A percentile compares a stretch with the other conserved stretches of the same genome.
These are phyloP conservation scores for Crambe crambe DNA, from an alignment of 37 sponge, comb jelly and placozoan species.

Conservation along the genomic window DNA sequence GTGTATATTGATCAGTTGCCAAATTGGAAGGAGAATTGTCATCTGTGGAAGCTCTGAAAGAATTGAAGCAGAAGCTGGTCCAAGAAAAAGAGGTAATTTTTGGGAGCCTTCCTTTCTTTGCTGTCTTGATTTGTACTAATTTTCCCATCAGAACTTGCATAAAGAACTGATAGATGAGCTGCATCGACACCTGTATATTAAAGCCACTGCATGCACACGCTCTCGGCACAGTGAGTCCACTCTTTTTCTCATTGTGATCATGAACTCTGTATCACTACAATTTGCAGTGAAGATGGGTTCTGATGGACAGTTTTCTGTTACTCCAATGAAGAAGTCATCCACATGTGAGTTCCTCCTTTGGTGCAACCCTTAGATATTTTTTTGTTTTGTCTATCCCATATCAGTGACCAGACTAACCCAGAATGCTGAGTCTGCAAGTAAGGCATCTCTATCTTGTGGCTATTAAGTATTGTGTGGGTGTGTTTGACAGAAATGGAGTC, in stretches of 20 bases:
- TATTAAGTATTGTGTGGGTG: no score
- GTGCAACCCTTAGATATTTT: no score
- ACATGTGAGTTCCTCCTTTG: not conserved
- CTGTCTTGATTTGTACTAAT: not conserved
- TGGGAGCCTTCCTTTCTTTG: not conserved
- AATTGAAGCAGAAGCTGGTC: slow-evolving; percentile 63
- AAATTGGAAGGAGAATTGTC: slow-evolving; percentile 60
- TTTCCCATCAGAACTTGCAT: slow-evolving; percentile 40
- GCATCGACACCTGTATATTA: slow-evolving; percentile 73
- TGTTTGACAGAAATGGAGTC: no score
- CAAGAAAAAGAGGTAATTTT: slow-evolving; percentile 43
- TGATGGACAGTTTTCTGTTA: not conserved
- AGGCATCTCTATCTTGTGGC: no score
- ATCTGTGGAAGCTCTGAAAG: slow-evolving; percentile 75
- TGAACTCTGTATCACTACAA: no score
- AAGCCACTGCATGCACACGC: slow-evolving; percentile 37
- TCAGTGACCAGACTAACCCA: no score
- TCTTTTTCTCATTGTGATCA: no score
- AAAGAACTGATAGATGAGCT: slow-evolving; percentile 81
- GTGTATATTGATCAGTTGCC: slow-evolving; percentile 32
- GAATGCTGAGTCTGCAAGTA: no score
- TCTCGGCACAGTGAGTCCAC: not conserved
- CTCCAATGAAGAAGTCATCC: not conserved
- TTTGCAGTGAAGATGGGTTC: not conserved
- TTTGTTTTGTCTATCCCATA: no score